These are phyloP conservation scores for Hemicordylus capensis DNA, from an alignment of 2,113 vertebrate species.

Conservation along the genomic window DNA sequence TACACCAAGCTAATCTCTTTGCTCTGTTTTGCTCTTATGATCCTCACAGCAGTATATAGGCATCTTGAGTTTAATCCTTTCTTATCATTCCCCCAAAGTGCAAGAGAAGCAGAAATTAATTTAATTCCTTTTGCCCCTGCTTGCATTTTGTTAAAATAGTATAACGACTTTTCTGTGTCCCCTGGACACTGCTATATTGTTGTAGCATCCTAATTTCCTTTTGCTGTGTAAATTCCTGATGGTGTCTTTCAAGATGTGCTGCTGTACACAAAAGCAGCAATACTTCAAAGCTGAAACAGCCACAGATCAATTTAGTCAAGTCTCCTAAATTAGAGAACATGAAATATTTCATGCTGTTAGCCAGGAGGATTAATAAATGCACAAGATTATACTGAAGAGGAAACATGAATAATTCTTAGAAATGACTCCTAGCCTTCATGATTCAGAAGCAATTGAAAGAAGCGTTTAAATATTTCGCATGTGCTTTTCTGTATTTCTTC, in stretches of 20 bases:
- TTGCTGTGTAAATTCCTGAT: constrained; percentile 31
- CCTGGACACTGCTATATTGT: constrained; percentile 14
- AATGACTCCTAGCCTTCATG: background rate
- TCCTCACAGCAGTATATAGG: background rate
- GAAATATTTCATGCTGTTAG: constrained; percentile 6
- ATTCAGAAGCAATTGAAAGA: constrained; percentile 28
- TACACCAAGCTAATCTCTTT: background rate
- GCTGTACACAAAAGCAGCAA: constrained; percentile 18
- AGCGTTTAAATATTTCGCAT: background rate
- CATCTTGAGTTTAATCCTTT: background rate
- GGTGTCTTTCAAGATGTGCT: constrained; percentile 48
- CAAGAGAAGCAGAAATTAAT: constrained; percentile 39
- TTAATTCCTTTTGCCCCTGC: constrained; percentile 15
- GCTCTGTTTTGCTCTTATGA: background rate
- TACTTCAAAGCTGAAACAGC: constrained; percentile 50
- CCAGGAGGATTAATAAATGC: constrained; percentile 40
- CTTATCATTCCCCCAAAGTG: background rate
- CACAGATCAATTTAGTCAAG: constrained; percentile 23
- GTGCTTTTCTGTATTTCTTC: background rate
- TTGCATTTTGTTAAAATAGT: constrained; percentile 43
- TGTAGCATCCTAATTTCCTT: constrained; percentile 56
- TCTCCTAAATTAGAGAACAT: constrained; percentile 37
- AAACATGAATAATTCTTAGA: constrained; percentile 16
- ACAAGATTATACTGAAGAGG: constrained; percentile 36
- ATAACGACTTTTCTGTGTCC: constrained; percentile 23